Conservation (phyloP, 2,113 vertebrate species). For the Dasyurus viverrinus region DNA sequence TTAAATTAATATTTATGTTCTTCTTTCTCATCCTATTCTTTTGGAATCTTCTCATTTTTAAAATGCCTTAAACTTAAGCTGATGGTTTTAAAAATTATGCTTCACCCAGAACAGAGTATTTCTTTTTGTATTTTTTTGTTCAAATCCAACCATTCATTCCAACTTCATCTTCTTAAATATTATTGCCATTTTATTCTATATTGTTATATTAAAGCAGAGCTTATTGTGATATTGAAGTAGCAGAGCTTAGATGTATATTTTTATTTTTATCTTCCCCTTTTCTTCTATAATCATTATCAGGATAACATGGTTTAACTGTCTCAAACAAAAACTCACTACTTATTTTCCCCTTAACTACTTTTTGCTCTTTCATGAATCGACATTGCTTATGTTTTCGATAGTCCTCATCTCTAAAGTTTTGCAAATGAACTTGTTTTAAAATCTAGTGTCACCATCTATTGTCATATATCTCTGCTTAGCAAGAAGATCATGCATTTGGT, state of each 20-base stretch:
- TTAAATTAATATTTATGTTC: neutral
- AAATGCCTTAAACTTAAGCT: neutral
- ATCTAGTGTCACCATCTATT: neutral
- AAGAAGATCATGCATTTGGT: neutral
- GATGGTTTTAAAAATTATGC: neutral
- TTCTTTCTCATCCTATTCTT: neutral
- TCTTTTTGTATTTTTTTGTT: neutral
- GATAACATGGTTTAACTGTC: neutral
- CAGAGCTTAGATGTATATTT: neutral
- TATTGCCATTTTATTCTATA: neutral
- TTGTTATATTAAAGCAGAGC: neutral
- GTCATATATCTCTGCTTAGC: neutral
- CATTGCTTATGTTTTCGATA: neutral
- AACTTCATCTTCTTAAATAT: neutral
- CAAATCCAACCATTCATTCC: neutral
- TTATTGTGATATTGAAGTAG: neutral
- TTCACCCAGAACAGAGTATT: neutral
- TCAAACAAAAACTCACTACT: neutral
- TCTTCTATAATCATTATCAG: neutral
- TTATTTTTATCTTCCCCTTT: neutral
- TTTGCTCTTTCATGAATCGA: neutral
- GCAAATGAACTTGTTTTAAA: neutral
- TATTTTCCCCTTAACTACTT: neutral
- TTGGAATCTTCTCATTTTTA: neutral
- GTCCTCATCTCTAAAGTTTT: neutral